These are phyloP conservation scores for Apis cerana DNA, from an alignment of 1,140 invertebrate genomes.

Conservation along the genomic window DNA sequence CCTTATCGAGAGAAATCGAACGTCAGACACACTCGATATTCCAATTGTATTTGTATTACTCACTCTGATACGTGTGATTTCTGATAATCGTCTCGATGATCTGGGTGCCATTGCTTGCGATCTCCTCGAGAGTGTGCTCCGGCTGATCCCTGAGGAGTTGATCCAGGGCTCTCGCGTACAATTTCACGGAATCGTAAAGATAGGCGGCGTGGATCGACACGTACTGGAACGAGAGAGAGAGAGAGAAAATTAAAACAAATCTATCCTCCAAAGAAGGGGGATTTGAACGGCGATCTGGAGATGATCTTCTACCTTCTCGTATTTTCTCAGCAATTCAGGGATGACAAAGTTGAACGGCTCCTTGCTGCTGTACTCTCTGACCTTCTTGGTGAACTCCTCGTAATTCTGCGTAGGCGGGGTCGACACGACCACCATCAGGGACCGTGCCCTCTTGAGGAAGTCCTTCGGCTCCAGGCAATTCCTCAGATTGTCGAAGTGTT, in stretches of 20 bases:
- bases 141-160: constrained; percentile 85
- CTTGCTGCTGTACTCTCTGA: constrained; percentile 88
- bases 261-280: too few species aligned
- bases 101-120: constrained; percentile 88
- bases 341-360: constrained; percentile 89
- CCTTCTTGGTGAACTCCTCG: constrained; percentile 89
- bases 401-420: constrained; percentile 89
- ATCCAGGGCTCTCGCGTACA: constrained; percentile 94
- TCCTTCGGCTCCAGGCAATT: constrained; percentile 85
- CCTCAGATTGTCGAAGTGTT: constrained; percentile 82
- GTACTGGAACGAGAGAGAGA: constrained; percentile 82
- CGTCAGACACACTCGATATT: not conserved
- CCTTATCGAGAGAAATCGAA: too few species aligned
- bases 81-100: constrained; percentile 91
- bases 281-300: not conserved
- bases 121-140: constrained; percentile 85
- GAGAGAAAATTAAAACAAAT: not conserved
- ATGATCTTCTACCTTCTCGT: constrained; percentile 73
- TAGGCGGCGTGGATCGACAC: constrained; percentile 97
- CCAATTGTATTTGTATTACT: constrained; percentile 73
- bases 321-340: constrained; percentile 85
- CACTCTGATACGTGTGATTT: constrained; percentile 90
- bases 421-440: constrained; percentile 91
- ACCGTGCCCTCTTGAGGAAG: constrained; percentile 88
- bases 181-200: constrained; percentile 95